phyloP scores from a whole-genome alignment of 1,140 invertebrate species.

The Bombus waltoni region DNA sequence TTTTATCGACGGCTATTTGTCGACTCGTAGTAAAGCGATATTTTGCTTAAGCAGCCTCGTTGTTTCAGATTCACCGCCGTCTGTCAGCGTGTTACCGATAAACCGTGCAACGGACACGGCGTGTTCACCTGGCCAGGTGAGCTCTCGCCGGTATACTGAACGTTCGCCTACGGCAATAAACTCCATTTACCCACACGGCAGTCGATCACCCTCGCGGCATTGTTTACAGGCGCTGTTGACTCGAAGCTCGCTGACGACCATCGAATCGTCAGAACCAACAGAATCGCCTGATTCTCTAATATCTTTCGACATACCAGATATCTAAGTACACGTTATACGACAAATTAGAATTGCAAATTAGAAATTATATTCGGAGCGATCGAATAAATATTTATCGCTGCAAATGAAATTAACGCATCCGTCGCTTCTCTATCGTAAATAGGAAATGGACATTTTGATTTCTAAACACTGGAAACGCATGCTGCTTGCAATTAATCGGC shows the following conservation, averaged over 20 bases:
- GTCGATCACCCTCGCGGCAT: constrained; percentile 7
- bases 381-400: too few species aligned
- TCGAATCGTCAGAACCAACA: neutral
- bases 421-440: too few species aligned
- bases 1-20: neutral
- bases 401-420: too few species aligned
- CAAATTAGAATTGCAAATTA: too few species aligned
- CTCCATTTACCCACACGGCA: constrained; percentile 18
- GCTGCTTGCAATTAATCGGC: too few species aligned
- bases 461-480: too few species aligned
- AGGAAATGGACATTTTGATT: too few species aligned
- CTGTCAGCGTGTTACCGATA: constrained; percentile 45
- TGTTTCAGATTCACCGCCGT: neutral
- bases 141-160: constrained; percentile 32
- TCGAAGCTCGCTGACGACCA: neutral
- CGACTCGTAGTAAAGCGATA: neutral
- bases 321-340: too few species aligned
- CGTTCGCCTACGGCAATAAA: constrained; percentile 15
- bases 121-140: constrained; percentile 45
- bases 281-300: neutral
- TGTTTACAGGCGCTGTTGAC: neutral
- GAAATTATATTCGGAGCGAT: too few species aligned
- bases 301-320: neutral
- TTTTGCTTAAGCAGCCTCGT: neutral
- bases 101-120: constrained; percentile 21